These are phyloP conservation scores for Aleadryas rufinucha DNA, from an alignment of 2,113 vertebrate genomes.

Conservation along the genomic window DNA sequence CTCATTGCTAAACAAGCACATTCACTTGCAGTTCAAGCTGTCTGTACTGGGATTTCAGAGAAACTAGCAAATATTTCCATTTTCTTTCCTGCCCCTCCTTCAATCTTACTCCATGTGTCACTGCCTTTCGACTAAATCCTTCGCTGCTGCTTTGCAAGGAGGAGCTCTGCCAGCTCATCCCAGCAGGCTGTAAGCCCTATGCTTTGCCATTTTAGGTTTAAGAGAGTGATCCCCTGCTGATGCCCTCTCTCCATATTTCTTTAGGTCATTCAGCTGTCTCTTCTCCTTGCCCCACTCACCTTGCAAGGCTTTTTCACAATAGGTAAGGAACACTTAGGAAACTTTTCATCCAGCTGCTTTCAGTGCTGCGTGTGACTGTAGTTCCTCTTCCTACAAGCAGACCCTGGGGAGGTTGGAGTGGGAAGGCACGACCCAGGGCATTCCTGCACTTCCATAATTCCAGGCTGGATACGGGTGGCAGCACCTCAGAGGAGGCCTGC, in stretches of 20 bases:
- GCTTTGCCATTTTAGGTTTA: neutral
- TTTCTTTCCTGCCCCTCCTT: slow-evolving; percentile 4
- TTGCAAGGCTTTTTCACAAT: neutral
- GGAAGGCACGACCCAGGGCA: neutral
- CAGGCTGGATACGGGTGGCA: neutral
- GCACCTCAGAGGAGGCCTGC: neutral
- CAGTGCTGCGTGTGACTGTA: neutral
- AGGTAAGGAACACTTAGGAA: neutral
- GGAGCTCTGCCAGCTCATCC: neutral
- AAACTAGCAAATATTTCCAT: neutral
- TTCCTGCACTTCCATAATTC: neutral
- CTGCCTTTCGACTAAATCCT: neutral
- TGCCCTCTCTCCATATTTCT: neutral
- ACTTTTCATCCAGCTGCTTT: neutral
- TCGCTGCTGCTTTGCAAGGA: neutral
- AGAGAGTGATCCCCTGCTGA: neutral
- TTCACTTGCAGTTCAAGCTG: neutral
- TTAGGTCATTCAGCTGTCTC: neutral
- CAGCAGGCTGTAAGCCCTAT: neutral
- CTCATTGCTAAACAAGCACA: neutral
- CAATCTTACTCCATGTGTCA: neutral
- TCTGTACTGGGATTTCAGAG: neutral
- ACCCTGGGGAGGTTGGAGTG: rapidly evolving
- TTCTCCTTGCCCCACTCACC: neutral
- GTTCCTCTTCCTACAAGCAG: neutral